Evolutionary conservation across 2,888 invertebrate species (phyloP).

Genomic region (Coronaproctus castanopsis): DNA sequence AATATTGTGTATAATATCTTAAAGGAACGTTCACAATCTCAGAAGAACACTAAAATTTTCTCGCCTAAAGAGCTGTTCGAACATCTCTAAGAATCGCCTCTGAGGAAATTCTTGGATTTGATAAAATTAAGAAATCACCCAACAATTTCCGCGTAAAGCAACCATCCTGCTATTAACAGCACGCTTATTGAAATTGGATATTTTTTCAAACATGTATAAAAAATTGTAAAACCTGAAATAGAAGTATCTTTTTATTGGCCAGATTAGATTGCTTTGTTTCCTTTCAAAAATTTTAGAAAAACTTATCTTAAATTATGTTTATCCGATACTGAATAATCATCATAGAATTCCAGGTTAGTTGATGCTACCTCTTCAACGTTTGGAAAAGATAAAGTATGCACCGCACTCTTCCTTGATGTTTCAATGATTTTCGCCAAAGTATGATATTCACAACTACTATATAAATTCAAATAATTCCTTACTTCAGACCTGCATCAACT

Average conservation of each 20-base stretch:
- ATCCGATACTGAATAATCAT: not conserved
- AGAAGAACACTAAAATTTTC: not conserved
- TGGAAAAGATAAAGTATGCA: not conserved
- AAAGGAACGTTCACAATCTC: not conserved
- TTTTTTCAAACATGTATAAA: not conserved
- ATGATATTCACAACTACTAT: not conserved
- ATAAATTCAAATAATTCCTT: not conserved
- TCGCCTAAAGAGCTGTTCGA: not conserved
- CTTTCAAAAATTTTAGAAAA: not conserved
- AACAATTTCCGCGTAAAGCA: not conserved
- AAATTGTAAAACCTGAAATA: not conserved
- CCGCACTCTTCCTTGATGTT: not conserved
- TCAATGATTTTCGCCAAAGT: not conserved
- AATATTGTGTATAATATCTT: not conserved
- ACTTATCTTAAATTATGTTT: not conserved
- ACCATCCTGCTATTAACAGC: not conserved
- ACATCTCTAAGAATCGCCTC: not conserved
- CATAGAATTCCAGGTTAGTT: not conserved
- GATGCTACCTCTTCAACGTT: not conserved
- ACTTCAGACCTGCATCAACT: not conserved
- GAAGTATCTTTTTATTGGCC: not conserved
- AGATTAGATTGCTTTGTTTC: not conserved
- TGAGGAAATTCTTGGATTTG: no score
- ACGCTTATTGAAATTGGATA: not conserved
- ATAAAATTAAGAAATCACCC: not conserved